Percentiles rank a stretch among this genome's conserved stretches.
Conservation (phyloP, 2,113 vertebrate genomes). For the Motacilla tschutschensis region DNA sequence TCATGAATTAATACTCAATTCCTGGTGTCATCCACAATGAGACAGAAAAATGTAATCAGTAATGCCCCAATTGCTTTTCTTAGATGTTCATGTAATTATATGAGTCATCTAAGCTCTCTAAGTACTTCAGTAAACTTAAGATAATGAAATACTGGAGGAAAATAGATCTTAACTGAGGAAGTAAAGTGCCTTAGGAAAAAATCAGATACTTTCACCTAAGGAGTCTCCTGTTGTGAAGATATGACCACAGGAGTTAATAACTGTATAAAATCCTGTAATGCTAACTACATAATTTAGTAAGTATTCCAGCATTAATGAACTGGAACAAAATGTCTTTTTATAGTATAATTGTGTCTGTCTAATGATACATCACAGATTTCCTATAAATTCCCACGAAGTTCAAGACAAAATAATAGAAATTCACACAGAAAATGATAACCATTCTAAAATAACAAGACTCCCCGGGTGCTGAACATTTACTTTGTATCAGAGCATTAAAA, state of each 20-base stretch:
- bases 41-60: neutral
- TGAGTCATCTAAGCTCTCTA: neutral
- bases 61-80: neutral
- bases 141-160: neutral
- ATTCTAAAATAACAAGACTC: neutral
- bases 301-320: neutral
- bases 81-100: neutral
- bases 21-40: neutral
- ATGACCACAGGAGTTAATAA: neutral
- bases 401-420: neutral
- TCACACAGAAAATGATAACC: neutral
- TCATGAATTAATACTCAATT: neutral
- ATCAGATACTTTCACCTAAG: neutral
- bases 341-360: neutral
- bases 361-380: neutral
- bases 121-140: neutral
- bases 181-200: neutral
- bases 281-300: neutral
- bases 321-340: neutral
- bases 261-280: neutral
- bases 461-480: neutral
- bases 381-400: neutral
- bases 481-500: neutral
- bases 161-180: neutral
- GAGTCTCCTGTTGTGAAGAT: neutral